Evolutionary conservation across 2,113 vertebrate genomes (phyloP).

Genomic region (Burhinus bistriatus): DNA sequence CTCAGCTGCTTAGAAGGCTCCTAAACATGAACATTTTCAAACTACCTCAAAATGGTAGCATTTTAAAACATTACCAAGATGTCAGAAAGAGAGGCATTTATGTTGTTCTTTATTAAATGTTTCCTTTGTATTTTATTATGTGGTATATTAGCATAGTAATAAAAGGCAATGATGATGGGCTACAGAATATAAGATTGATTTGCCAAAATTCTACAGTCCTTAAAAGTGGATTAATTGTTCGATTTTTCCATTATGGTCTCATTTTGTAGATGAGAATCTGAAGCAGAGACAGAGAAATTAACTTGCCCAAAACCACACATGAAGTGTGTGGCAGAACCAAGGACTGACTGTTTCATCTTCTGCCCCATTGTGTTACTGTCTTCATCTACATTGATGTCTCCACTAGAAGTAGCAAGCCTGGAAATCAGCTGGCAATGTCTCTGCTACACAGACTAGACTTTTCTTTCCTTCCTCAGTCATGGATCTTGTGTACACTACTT

Average conservation of each 20-base stretch:
- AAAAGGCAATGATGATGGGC: background rate
- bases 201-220: background rate
- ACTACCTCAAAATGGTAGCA: background rate
- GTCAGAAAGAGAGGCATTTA: background rate
- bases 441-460: background rate
- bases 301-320: background rate
- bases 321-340: background rate
- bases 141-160: background rate
- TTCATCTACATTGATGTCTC: background rate
- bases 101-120: background rate
- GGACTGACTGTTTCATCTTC: background rate
- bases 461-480: background rate
- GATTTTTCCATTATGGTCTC: background rate
- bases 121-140: background rate
- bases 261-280: background rate
- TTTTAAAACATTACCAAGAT: background rate
- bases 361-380: background rate
- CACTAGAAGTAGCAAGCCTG: background rate
- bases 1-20: background rate
- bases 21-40: background rate
- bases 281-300: background rate
- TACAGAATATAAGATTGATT: background rate
- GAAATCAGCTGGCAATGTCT: background rate
- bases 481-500: rapidly evolving
- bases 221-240: background rate